These are phyloP conservation scores for Lophius piscatorius DNA, from an alignment of 2,113 vertebrate species.

Conservation along the genomic window DNA sequence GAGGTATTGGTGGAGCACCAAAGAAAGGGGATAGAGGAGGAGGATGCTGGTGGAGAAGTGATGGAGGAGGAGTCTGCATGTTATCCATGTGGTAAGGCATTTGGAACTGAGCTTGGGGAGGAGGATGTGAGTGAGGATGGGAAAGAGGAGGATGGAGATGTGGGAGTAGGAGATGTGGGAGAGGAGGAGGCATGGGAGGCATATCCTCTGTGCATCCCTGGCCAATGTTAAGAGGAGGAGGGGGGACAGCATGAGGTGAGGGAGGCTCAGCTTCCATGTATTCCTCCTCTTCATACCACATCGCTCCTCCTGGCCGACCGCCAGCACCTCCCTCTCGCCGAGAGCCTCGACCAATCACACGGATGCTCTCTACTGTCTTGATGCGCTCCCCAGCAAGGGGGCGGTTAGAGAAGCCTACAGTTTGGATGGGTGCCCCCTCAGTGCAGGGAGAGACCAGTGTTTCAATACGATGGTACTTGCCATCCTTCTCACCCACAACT, in stretches of 20 bases:
- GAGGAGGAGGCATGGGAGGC: constrained; percentile 59
- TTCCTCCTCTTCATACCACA: constrained; percentile 82
- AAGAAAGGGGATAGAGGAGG: constrained; percentile 67
- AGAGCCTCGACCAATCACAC: constrained; percentile 85
- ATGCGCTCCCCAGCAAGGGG: constrained; percentile 90
- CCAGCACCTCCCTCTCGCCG: constrained; percentile 79
- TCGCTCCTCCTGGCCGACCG: constrained; percentile 59
- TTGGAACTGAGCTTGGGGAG: constrained; percentile 64
- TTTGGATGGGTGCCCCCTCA: constrained; percentile 90
- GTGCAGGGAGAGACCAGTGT: constrained; percentile 91
- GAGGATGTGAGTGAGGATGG: constrained; percentile 64
- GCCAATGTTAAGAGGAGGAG: constrained; percentile 75
- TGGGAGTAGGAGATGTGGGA: constrained; percentile 62
- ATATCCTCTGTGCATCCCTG: constrained; percentile 56
- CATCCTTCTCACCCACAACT: constrained; percentile 52
- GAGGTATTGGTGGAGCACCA: constrained; percentile 56
- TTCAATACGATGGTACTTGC: constrained; percentile 92
- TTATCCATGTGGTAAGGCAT: constrained; percentile 70
- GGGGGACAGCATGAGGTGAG: constrained; percentile 54
- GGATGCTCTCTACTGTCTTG: constrained; percentile 94
- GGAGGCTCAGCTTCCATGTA: constrained; percentile 75
- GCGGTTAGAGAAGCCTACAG: constrained; percentile 85
- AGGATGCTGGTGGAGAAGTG: constrained; percentile 63
- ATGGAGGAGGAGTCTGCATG: constrained; percentile 62
- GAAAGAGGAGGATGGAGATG: constrained; percentile 70